Base-by-base conservation (phyloP, 2,888 invertebrate genomes). In the Melanophora roralis region DNA sequence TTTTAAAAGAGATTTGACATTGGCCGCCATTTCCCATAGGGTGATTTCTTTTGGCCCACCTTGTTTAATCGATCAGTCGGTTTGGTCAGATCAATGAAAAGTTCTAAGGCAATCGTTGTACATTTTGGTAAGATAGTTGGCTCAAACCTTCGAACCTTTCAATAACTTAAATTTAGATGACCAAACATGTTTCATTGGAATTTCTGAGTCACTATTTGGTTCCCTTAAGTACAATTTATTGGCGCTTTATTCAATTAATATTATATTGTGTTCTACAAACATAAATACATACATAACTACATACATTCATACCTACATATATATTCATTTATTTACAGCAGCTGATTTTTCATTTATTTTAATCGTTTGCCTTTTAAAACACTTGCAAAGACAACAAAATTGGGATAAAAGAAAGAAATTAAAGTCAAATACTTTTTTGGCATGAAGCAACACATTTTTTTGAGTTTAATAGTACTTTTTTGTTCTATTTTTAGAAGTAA, bases 401-500 rank as follows among this genome's bases (percentile, higher is more conserved):
- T n/a, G 3, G 27, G 6, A 27, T 5, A 27, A 5, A 69, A 55
- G 49, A 59, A 67, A 67, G 49, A 51, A 57, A 49, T 67, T 57
- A 53, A 21, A 72, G 40, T 34, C 19, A 49, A 79, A 71, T 38
- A 60, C 45, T 69, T 55, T n/a, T 73, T 55, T 27, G 57, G 57
- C 45, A 43, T 57, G 64, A 19, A 32, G 45, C 34, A 64, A 79
- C 72, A 67, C 76, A 80, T 76, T 76, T 73, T 32, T 73, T 73
- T 53, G 53, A 51, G 47, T 67, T 65, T 59, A 67, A 34, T 74
- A 60, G 65, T 34, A 36, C 57, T 78, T 59, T 21, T 36, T 47
- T 19, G 9, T 19, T 36, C 36, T 73, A 69, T 62, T 68, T 72
- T 55, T 14, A 55, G 16, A 34, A 75, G 57, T 53, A 19, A 0